These are phyloP conservation scores for Octodon degus DNA, from an alignment of 2,113 vertebrate species.

Conservation along the genomic window DNA sequence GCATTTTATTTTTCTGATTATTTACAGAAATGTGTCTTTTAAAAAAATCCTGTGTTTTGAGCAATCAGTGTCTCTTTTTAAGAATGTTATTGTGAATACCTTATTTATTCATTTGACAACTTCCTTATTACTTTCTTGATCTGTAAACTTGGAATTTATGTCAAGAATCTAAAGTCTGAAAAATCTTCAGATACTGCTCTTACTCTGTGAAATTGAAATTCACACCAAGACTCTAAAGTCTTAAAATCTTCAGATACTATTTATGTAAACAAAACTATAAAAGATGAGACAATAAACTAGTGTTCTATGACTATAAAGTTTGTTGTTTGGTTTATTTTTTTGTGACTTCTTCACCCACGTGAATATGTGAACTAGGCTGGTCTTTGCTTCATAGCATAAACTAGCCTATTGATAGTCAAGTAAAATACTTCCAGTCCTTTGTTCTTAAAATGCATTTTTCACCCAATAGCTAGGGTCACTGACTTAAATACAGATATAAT, in stretches of 20 bases:
- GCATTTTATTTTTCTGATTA: slow-evolving; percentile 6
- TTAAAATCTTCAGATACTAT: neutral
- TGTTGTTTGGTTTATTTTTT: neutral
- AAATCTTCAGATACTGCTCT: neutral
- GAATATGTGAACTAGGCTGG: neutral
- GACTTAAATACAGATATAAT: neutral
- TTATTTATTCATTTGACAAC: neutral
- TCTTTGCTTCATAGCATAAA: slow-evolving; percentile 31
- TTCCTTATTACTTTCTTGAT: neutral
- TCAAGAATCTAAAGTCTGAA: slow-evolving; percentile 11
- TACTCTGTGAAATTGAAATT: neutral
- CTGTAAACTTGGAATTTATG: neutral
- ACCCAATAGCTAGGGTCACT: neutral
- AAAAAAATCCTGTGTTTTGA: neutral
- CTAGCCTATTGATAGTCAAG: neutral
- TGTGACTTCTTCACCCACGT: neutral
- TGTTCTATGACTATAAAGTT: neutral
- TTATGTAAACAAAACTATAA: neutral
- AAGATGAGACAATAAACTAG: neutral
- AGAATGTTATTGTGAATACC: neutral
- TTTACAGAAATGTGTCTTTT: neutral
- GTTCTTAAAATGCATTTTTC: neutral
- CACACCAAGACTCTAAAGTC: slow-evolving; percentile 5
- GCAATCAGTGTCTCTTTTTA: neutral
- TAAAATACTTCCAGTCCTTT: neutral